Evolutionary conservation across 2,888 invertebrate species (phyloP), one percentile per base, ranked within the genome.

Genomic region (Anoncus sp.): DNA sequence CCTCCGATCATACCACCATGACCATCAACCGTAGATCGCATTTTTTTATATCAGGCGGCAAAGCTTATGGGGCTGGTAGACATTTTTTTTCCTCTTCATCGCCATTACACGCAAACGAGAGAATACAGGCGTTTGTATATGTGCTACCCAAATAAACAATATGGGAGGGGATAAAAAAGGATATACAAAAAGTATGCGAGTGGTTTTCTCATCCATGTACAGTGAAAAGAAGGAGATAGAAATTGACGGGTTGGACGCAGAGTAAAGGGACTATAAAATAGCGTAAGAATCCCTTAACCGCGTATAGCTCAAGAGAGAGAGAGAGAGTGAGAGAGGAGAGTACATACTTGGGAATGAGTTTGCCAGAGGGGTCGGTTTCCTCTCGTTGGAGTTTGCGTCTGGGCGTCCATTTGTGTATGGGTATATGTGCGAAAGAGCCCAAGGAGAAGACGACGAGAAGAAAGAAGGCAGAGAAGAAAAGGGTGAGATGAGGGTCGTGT

Each of bases 261-360:
- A 12, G 78, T 75, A 77, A 79, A 79, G 79, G 75, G 73, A 76
- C 77, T 76, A 81, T 81, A 79, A 81, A 81, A 77, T 75, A 79
- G 66, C 67, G 71, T 67, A 70, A 74, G 77, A 71, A 81, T 81
- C 79, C 71, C 79, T 79, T 81, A 81, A 72, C 72, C 71, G n/a
- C n/a, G 70, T 71, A 62, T 31, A 16, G 18, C n/a, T n/a, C n/a
- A n/a, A n/a, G 27, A 66, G 24, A 53, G 62, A 18, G 45, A 47
- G 12, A 45, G 62, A 31, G 59, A 31, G 55, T 9, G 55, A 16
- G 16, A 14, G 27, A 53, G 35, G 35, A 49, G 49, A 16, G 22
- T 40, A 27, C 43, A 24, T 62, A 66, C 72, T 78, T 62, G 70
- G 62, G 57, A 71, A 71, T 35, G 74, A 70, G 65, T 70, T 53